These are phyloP conservation scores for Uropsilus gracilis DNA, from an alignment of 2,113 vertebrate species.

Conservation along the genomic window DNA sequence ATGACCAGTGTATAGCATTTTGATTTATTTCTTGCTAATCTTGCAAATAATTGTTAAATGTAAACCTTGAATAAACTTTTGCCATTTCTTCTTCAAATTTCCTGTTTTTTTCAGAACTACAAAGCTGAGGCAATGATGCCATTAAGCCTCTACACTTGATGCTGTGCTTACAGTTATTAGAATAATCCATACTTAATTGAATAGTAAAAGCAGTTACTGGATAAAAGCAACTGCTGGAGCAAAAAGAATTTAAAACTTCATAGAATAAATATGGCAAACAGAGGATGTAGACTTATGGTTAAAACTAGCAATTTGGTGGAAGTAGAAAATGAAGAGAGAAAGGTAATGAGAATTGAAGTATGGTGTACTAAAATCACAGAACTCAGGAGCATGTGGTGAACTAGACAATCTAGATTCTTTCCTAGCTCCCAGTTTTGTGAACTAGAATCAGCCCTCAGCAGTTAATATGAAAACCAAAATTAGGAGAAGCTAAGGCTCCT, in stretches of 20 bases:
- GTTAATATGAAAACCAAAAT: neutral
- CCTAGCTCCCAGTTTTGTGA: neutral
- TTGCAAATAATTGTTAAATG: neutral
- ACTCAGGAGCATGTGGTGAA: neutral
- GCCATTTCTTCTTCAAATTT: neutral
- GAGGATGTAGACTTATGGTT: neutral
- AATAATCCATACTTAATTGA: neutral
- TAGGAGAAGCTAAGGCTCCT: neutral
- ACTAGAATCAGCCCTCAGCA: neutral
- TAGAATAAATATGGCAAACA: slow-evolving; percentile 7
- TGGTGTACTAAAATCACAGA: neutral
- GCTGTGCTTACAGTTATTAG: neutral
- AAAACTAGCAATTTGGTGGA: neutral
- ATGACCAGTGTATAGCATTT: neutral
- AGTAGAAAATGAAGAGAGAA: neutral
- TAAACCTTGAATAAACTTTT: neutral
- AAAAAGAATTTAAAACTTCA: neutral
- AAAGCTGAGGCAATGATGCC: neutral
- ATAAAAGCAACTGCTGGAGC: neutral
- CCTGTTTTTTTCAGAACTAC: neutral
- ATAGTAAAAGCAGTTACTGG: neutral
- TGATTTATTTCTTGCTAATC: neutral
- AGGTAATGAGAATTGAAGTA: neutral
- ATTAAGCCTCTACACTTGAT: neutral
- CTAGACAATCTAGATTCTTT: neutral